These are phyloP conservation scores for Sisor rabdophorus DNA, from an alignment of 2,113 vertebrate genomes.

Conservation along the genomic window DNA sequence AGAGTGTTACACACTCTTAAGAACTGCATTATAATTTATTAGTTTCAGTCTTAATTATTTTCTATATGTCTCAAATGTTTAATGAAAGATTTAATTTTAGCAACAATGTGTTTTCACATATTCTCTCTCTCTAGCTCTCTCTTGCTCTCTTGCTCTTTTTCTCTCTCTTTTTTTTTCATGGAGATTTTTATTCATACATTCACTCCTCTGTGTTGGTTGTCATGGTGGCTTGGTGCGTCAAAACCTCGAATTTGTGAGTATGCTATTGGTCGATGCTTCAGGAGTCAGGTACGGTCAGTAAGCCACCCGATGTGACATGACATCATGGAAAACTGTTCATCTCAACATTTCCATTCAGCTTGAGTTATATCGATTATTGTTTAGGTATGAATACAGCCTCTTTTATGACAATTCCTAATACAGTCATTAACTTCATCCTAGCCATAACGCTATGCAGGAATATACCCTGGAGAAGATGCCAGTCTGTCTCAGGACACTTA, in stretches of 20 bases:
- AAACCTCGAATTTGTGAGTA: constrained; percentile 1
- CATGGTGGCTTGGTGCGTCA: constrained; percentile 46
- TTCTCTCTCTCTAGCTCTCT: too few species aligned
- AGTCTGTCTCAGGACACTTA: too few species aligned
- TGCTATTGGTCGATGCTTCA: constrained; percentile 13
- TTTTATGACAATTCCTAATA: too few species aligned
- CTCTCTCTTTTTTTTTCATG: constrained; percentile 7
- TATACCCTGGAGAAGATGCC: too few species aligned
- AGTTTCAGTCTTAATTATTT: neutral
- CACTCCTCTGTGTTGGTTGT: constrained; percentile 41
- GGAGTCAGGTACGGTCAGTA: constrained; percentile 42
- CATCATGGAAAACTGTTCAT: constrained; percentile 47
- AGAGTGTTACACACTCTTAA: neutral
- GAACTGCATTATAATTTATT: neutral
- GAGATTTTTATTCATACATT: constrained; percentile 47
- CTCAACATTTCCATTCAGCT: constrained; percentile 16
- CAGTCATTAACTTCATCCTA: too few species aligned
- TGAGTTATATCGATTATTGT: neutral
- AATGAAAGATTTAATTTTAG: neutral
- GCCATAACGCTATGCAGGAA: too few species aligned
- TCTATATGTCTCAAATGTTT: neutral
- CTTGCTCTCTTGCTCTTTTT: neutral
- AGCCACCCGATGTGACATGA: constrained; percentile 44
- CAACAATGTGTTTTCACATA: neutral
- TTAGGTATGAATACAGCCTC: too few species aligned